phyloP scores from a whole-genome alignment of 2,888 invertebrate species.

The Mechanitis mazaeus region DNA sequence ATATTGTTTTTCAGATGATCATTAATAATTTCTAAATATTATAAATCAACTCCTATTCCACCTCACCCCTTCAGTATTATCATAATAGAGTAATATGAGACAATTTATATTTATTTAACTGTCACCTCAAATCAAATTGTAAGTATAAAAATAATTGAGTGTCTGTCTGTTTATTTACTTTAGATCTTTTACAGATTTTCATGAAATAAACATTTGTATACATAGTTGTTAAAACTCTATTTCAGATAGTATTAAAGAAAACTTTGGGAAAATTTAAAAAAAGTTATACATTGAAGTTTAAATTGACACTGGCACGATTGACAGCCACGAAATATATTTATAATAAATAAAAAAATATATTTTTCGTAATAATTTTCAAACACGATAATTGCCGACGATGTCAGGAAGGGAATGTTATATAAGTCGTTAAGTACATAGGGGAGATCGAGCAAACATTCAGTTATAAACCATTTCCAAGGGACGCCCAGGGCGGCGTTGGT shows the following conservation, averaged over 20 bases:
- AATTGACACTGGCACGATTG: no score
- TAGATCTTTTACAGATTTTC: not conserved
- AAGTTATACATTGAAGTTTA: no score
- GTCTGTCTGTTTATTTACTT: not conserved
- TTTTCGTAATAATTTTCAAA: conserved; percentile 15
- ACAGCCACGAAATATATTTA: no score
- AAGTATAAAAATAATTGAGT: not conserved
- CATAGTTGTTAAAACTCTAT: not conserved
- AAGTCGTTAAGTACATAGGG: conserved; percentile 53
- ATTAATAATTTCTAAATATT: conserved; percentile 36
- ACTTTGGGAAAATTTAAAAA: no score
- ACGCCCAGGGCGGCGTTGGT: conserved; percentile 62
- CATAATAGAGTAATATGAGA: not conserved
- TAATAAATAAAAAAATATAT: not conserved
- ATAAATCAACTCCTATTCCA: conserved; percentile 34
- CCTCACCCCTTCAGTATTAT: conserved; percentile 17
- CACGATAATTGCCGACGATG: conserved; percentile 40
- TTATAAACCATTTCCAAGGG: conserved; percentile 60
- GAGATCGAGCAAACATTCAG: conserved; percentile 64
- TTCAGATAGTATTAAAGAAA: no score
- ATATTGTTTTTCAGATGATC: conserved; percentile 46
- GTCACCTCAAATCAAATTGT: not conserved
- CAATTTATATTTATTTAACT: not conserved
- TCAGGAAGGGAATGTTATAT: conserved; percentile 53
- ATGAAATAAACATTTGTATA: not conserved